Evolutionary conservation across 2,797 vertebrate species (phyloP).

Genomic region (Paguma larvata): DNA sequence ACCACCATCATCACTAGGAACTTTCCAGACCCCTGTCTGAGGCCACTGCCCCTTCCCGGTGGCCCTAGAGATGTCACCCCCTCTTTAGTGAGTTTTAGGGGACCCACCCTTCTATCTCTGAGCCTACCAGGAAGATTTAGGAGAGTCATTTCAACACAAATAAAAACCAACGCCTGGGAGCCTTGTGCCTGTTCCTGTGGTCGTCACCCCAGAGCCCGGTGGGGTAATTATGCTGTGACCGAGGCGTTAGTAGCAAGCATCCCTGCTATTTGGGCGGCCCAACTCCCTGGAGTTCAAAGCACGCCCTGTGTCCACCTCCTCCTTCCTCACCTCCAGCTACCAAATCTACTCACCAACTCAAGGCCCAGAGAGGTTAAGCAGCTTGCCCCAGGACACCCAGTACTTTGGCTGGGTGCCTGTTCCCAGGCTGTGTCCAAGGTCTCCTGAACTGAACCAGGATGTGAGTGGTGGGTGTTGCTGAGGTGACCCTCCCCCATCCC

Average conservation of each 20-base stretch:
- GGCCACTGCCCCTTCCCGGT: neutral
- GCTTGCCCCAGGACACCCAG: slow-evolving; percentile 59
- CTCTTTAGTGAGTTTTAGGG: neutral
- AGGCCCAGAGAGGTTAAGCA: slow-evolving; percentile 65
- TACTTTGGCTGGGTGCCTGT: neutral
- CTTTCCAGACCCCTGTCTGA: neutral
- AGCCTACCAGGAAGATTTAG: neutral
- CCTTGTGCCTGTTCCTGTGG: neutral
- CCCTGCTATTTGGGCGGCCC: slow-evolving; percentile 71
- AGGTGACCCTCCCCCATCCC: neutral
- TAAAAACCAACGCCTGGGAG: slow-evolving; percentile 50
- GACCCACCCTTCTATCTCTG: neutral
- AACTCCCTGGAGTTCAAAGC: slow-evolving; percentile 76
- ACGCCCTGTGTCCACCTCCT: slow-evolving; percentile 55
- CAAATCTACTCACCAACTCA: slow-evolving; percentile 26
- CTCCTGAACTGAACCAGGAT: neutral
- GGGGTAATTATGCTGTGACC: slow-evolving; percentile 66
- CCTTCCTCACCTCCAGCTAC: slow-evolving; percentile 53
- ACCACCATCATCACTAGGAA: neutral
- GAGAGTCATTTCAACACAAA: slow-evolving; percentile 62
- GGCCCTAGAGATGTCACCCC: neutral
- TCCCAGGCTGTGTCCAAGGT: slow-evolving; percentile 15
- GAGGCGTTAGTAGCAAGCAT: slow-evolving; percentile 76
- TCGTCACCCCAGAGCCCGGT: slow-evolving; percentile 21
- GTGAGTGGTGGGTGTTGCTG: neutral